Evolutionary conservation across 2,113 vertebrate species (phyloP).

Genomic region (Osmerus eperlanus): DNA sequence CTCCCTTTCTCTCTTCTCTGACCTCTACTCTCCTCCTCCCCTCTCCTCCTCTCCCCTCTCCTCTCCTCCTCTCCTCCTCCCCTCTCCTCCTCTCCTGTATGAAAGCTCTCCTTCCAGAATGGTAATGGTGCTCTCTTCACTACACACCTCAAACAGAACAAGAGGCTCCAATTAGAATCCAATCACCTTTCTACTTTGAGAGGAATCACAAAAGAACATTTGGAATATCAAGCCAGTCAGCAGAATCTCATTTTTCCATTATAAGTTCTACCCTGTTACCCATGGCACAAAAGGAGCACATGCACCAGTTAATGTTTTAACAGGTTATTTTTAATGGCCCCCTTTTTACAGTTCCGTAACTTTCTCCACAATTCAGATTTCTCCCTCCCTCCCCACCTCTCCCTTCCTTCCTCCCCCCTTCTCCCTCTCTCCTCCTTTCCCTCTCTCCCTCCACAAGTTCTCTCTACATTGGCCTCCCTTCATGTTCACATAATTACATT

Average conservation of each 20-base stretch:
- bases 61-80: conserved; percentile 21
- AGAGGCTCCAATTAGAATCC: conserved; percentile 54
- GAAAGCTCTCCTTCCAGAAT: background rate
- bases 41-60: conserved; percentile 56
- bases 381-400: background rate
- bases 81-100: conserved; percentile 8
- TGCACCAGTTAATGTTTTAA: background rate
- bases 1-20: background rate
- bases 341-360: background rate
- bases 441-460: too few relatives aligned
- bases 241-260: background rate
- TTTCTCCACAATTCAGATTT: background rate
- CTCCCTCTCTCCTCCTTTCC: too few relatives aligned
- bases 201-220: background rate
- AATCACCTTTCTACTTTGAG: conserved; percentile 43
- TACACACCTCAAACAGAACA: conserved; percentile 49
- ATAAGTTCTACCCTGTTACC: background rate
- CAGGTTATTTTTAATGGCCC: background rate
- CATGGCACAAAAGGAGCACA: background rate
- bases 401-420: background rate
- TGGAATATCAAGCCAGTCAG: background rate
- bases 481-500: too few relatives aligned
- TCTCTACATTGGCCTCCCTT: too few relatives aligned
- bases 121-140: background rate
- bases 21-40: conserved; percentile 35